Evolutionary conservation across 64 coral and sea anemone species (phyloP).

Genomic region (Stylophora pistillata): DNA sequence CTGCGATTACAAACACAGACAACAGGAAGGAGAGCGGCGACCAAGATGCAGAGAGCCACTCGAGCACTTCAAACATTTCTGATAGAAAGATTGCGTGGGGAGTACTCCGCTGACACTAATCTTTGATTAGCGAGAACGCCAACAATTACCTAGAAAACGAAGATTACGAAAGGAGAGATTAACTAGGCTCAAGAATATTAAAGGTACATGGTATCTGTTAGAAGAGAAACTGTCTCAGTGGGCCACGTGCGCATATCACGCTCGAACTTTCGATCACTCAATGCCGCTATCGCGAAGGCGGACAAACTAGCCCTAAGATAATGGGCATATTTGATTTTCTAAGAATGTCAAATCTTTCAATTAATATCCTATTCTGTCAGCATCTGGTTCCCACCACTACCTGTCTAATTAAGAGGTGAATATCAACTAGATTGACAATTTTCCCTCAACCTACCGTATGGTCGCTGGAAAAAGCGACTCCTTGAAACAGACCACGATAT

Average conservation of each 20-base stretch:
- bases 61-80: slow-evolving; percentile 6
- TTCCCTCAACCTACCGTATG: not conserved
- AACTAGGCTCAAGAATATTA: not conserved
- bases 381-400: not conserved
- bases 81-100: slow-evolving; percentile 33
- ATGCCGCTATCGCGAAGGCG: not conserved
- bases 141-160: not conserved
- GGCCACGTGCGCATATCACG: not conserved
- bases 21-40: not conserved
- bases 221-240: not conserved
- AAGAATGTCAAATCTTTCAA: not conserved
- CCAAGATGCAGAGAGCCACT: not conserved
- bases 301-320: not conserved
- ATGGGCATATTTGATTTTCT: not conserved
- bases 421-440: not conserved
- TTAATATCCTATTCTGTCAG: slow-evolving; percentile 10
- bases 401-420: not conserved
- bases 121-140: not conserved
- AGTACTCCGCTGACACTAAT: not conserved
- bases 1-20: not conserved
- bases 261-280: slow-evolving; percentile 2
- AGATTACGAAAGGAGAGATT: slow-evolving; percentile 1
- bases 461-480: not conserved
- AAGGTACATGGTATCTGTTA: not conserved
- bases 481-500: too few species aligned